A percentile compares a stretch with the other conserved stretches of the same genome.
These are phyloP conservation scores for Scolopax rusticola DNA, from an alignment of 2,797 vertebrate species.

Conservation along the genomic window DNA sequence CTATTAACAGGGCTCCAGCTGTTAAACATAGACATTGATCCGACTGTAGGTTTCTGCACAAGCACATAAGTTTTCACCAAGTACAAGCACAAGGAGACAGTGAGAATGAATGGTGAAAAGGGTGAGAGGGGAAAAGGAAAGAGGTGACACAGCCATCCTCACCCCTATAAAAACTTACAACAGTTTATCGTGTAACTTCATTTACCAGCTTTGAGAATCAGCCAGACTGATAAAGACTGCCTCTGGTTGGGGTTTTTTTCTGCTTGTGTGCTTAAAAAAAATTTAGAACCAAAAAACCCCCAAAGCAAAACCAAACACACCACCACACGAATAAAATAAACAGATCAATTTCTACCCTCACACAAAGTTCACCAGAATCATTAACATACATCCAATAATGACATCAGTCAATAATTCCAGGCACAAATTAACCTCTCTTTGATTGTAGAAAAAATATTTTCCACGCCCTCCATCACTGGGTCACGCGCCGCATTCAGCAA, in stretches of 20 bases:
- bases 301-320: not conserved
- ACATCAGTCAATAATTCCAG: not conserved
- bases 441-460: not conserved
- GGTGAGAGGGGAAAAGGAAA: not conserved
- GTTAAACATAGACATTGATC: not conserved
- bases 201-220: not conserved
- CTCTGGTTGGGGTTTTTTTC: not conserved
- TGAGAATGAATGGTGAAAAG: not conserved
- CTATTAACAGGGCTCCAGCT: not conserved
- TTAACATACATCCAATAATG: not conserved
- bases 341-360: not conserved
- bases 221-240: not conserved
- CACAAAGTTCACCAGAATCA: not conserved
- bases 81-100: not conserved
- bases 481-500: not conserved
- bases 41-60: not conserved
- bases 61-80: not conserved
- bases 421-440: not conserved
- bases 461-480: rapidly evolving
- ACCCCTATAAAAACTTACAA: not conserved
- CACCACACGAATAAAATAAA: not conserved
- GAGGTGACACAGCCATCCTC: not conserved
- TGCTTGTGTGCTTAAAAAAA: not conserved
- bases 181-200: not conserved
- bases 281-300: not conserved